Evolutionary conservation across 2,113 vertebrate genomes (phyloP).

Genomic region (Ceuthmochares aereus): DNA sequence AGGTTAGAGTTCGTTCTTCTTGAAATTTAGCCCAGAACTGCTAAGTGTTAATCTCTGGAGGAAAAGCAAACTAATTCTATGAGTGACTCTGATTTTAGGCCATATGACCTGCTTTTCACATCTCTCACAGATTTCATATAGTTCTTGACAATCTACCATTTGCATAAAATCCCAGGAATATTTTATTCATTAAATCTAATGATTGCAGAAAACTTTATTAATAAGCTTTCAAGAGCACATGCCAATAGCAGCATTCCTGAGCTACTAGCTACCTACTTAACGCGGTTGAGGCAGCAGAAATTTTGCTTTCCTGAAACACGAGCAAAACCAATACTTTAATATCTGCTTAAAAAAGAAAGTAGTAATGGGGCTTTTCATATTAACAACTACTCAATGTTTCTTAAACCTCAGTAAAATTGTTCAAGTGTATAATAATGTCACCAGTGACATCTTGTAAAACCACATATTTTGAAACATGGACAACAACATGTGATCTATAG

Average conservation of each 20-base stretch:
- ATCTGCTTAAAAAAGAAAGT: not conserved
- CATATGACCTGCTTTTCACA: slow-evolving; percentile 18
- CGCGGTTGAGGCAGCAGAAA: not conserved
- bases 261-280: not conserved
- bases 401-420: not conserved
- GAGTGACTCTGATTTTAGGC: slow-evolving; percentile 35
- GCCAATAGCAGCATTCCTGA: slow-evolving; percentile 24
- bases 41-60: slow-evolving; percentile 68
- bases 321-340: not conserved
- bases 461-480: not conserved
- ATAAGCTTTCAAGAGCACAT: not conserved
- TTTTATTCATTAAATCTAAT: slow-evolving; percentile 28
- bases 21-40: slow-evolving; percentile 65
- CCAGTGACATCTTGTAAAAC: not conserved
- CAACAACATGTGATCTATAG: too few species aligned
- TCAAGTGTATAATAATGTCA: not conserved
- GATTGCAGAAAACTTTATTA: not conserved
- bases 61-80: slow-evolving; percentile 70
- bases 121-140: slow-evolving; percentile 7
- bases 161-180: slow-evolving; percentile 19
- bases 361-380: not conserved
- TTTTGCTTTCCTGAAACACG: not conserved
- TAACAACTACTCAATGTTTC: not conserved
- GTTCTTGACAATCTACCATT: slow-evolving; percentile 16
- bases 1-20: slow-evolving; percentile 48